phyloP scores from a whole-genome alignment of 2,113 vertebrate species.

The Condylura cristata region DNA sequence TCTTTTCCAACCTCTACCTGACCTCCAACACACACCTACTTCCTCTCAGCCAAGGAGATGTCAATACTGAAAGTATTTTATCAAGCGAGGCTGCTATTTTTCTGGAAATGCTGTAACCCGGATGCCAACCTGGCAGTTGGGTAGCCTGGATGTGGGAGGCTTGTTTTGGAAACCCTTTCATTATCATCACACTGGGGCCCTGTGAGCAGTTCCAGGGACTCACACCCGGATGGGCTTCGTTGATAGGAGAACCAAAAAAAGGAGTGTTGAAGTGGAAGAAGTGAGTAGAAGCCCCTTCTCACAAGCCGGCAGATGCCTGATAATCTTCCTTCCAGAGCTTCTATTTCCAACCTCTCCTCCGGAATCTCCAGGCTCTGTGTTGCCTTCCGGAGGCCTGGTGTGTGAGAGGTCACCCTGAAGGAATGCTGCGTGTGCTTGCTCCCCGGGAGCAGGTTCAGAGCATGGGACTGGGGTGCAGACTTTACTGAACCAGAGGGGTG shows the following conservation, averaged over 20 bases:
- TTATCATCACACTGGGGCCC: constrained; percentile 73
- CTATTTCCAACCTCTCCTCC: neutral
- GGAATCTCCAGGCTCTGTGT: neutral
- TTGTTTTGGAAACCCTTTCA: constrained; percentile 81
- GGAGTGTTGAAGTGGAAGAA: constrained; percentile 46
- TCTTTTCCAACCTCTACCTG: constrained; percentile 58
- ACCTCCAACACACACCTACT: constrained; percentile 77
- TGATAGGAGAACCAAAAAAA: constrained; percentile 41
- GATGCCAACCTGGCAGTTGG: constrained; percentile 75
- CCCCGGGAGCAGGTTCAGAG: neutral
- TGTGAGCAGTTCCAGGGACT: neutral
- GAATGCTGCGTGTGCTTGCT: neutral
- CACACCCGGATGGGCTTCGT: neutral
- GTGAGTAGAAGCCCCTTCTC: neutral
- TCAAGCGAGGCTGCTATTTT: constrained; percentile 82
- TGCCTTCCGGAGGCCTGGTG: neutral
- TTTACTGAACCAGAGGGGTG: neutral
- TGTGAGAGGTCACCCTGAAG: constrained; percentile 22
- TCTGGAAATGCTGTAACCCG: constrained; percentile 76
- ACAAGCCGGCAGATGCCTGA: neutral
- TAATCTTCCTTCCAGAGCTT: neutral
- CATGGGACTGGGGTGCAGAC: neutral
- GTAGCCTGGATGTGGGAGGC: constrained; percentile 79
- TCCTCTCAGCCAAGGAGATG: constrained; percentile 30
- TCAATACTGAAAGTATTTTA: constrained; percentile 83